Conservation (phyloP, 37 sponge, comb jelly and placozoan species). For the Cladorhizidae sp. region DNA sequence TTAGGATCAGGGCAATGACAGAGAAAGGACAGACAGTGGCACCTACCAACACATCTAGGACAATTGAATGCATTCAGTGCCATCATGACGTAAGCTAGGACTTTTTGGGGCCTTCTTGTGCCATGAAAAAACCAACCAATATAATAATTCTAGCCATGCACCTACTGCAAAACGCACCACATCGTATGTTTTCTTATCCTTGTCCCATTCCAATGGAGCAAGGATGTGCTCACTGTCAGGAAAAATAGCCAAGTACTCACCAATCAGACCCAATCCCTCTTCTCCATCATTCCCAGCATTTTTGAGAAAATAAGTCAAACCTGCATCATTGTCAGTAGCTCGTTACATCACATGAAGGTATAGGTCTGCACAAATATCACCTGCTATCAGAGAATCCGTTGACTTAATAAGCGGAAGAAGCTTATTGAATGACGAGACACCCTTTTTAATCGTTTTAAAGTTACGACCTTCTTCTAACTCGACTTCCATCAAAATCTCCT, state of each 20-base stretch:
- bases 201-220: slow-evolving; percentile 43
- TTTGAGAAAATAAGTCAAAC: slow-evolving; percentile 45
- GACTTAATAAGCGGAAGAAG: slow-evolving; percentile 12
- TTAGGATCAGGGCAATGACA: too few species aligned
- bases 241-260: slow-evolving; percentile 26
- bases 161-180: slow-evolving; percentile 47
- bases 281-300: background rate
- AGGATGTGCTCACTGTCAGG: slow-evolving; percentile 50
- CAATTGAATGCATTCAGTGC: too few species aligned
- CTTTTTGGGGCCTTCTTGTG: too few species aligned
- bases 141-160: too few species aligned
- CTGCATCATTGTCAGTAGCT: background rate
- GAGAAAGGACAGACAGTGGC: too few species aligned
- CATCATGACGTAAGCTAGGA: too few species aligned
- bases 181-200: slow-evolving; percentile 42
- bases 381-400: slow-evolving; percentile 45
- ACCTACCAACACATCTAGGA: too few species aligned
- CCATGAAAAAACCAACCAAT: too few species aligned
- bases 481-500: too few species aligned
- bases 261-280: background rate
- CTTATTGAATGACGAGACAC: slow-evolving; percentile 4
- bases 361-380: background rate
- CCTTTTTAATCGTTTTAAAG: too few species aligned
- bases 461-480: too few species aligned
- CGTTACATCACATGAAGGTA: background rate